phyloP scores from a whole-genome alignment of 2,888 invertebrate species.

The Heliconius hortense region DNA sequence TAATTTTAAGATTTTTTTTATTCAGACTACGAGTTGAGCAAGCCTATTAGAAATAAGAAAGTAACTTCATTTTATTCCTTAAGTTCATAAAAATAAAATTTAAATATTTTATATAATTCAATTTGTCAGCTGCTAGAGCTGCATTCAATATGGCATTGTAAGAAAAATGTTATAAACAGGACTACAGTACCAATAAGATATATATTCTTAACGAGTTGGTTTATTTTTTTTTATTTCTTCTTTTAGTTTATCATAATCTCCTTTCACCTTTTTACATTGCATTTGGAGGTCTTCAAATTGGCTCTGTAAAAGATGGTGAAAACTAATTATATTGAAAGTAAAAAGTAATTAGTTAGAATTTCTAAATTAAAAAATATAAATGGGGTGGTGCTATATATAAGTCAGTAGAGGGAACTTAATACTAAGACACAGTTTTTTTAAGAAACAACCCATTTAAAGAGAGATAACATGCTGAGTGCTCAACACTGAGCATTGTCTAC shows the following conservation, averaged over 20 bases:
- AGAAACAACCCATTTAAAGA: no score
- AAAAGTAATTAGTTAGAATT: neutral
- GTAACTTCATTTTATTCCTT: neutral
- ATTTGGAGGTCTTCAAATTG: constrained; percentile 71
- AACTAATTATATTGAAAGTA: no score
- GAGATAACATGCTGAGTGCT: no score
- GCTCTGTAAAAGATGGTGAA: constrained; percentile 56
- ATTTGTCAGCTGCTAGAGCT: neutral
- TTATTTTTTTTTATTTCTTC: constrained; percentile 49
- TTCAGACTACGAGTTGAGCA: no score
- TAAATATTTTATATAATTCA: neutral
- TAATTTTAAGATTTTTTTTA: no score
- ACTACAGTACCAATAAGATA: neutral
- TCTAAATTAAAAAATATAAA: neutral
- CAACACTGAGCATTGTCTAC: no score
- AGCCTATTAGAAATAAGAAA: no score
- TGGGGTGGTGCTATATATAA: neutral
- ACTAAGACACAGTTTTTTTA: no score
- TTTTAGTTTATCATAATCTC: constrained; percentile 55
- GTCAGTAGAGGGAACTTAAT: no score
- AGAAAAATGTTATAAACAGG: neutral
- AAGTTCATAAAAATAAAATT: neutral
- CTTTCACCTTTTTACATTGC: constrained; percentile 65
- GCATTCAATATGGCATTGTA: neutral
- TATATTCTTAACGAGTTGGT: constrained; percentile 30